Evolutionary conservation across 2,888 invertebrate species (phyloP).

Genomic region (Ectemnius lituratus): DNA sequence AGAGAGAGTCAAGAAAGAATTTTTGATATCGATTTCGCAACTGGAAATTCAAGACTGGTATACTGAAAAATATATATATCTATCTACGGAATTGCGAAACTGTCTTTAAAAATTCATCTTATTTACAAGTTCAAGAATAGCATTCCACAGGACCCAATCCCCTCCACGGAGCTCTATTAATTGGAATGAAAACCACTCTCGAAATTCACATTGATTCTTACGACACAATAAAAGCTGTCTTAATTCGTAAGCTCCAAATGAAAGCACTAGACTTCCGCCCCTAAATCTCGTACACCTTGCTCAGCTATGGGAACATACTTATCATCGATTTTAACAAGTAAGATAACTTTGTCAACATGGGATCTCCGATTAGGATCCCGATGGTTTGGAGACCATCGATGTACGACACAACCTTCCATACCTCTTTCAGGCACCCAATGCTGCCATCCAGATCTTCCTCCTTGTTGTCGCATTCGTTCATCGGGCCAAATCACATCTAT

Average conservation of each 20-base stretch:
- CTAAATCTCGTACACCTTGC: slow-evolving; percentile 89
- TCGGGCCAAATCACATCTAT: slow-evolving; percentile 98
- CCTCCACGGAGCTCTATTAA: slow-evolving; percentile 25
- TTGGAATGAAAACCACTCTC: slow-evolving; percentile 47
- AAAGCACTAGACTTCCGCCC: slow-evolving; percentile 81
- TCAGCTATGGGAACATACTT: slow-evolving; percentile 96
- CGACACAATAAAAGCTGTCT: slow-evolving; percentile 7
- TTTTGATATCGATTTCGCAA: no score
- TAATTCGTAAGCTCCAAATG: slow-evolving; percentile 32
- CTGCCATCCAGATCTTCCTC: slow-evolving; percentile 93
- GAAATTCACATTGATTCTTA: slow-evolving; percentile 31
- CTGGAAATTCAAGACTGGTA: no score
- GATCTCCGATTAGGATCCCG: slow-evolving; percentile 91
- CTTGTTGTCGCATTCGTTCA: slow-evolving; percentile 90
- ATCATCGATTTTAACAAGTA: slow-evolving; percentile 95
- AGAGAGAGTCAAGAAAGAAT: no score
- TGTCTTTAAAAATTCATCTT: slow-evolving; percentile 41
- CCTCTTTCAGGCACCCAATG: slow-evolving; percentile 94
- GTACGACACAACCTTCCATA: slow-evolving; percentile 96
- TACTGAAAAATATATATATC: slow-evolving; percentile 13
- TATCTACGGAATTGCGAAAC: slow-evolving; percentile 37
- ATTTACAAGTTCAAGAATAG: slow-evolving; percentile 51
- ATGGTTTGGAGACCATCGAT: slow-evolving; percentile 96
- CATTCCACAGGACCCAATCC: slow-evolving; percentile 28
- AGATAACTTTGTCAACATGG: slow-evolving; percentile 94